These are phyloP conservation scores for Malachius bipustulatus DNA, from an alignment of 2,888 invertebrate species.

Conservation along the genomic window DNA sequence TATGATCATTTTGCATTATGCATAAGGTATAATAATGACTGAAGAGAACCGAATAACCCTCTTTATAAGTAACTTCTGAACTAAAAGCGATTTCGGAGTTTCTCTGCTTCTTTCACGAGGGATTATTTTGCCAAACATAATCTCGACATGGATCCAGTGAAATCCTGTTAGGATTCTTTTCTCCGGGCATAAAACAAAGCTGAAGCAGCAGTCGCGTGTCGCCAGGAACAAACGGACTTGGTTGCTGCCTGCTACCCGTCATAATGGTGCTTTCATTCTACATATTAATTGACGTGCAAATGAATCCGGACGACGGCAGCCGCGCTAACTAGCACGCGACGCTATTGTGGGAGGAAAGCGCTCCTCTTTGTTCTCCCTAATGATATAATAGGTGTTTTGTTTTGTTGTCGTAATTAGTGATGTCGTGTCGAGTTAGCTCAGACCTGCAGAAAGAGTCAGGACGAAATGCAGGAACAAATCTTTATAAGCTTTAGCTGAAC, in stretches of 20 bases:
- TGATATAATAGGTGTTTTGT: conserved; percentile 12
- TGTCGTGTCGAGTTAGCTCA: too few species aligned
- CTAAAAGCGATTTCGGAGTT: too few species aligned
- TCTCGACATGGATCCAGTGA: too few species aligned
- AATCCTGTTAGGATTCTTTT: neutral
- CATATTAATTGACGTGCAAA: conserved; percentile 19
- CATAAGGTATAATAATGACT: neutral
- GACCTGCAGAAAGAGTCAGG: too few species aligned
- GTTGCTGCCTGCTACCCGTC: too few species aligned
- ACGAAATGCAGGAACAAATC: too few species aligned
- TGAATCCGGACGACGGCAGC: conserved; percentile 14
- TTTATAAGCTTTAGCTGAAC: too few species aligned
- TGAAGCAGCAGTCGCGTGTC: conserved; percentile 11
- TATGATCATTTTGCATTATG: neutral
- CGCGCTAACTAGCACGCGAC: conserved; percentile 16
- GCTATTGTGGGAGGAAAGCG: conserved; percentile 12
- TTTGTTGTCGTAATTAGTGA: too few species aligned
- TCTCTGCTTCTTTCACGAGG: too few species aligned
- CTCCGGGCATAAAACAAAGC: conserved; percentile 7
- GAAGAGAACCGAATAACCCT: neutral
- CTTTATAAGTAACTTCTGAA: too few species aligned
- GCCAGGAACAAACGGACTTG: conserved; percentile 13
- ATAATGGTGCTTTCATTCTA: conserved; percentile 11
- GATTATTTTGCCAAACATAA: too few species aligned
- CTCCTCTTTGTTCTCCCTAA: conserved; percentile 9